These are phyloP conservation scores for Piprites chloris DNA, from an alignment of 2,113 vertebrate species.

Conservation along the genomic window DNA sequence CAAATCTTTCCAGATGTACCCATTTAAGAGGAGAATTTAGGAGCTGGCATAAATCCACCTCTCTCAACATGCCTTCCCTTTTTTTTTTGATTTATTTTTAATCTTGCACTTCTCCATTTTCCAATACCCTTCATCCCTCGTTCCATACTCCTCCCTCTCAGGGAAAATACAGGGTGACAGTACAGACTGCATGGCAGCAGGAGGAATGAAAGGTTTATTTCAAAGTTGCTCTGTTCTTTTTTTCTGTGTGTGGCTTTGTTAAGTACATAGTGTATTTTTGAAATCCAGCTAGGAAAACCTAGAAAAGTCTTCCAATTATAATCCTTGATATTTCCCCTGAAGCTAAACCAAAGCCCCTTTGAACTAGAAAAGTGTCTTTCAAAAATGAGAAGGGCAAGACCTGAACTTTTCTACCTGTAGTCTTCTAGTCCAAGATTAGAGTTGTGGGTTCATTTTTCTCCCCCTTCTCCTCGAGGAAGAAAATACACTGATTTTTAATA, in stretches of 20 bases:
- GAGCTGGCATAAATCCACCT: not conserved
- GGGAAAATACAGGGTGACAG: not conserved
- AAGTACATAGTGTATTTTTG: conserved; percentile 37
- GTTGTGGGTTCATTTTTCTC: not conserved
- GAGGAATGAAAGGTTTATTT: conserved; percentile 49
- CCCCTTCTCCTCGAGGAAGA: not conserved
- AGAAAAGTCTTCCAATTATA: conserved; percentile 72
- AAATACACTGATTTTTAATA: conserved; percentile 36
- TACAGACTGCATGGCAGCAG: not conserved
- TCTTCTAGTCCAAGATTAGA: conserved; percentile 52
- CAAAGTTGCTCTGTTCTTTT: conserved; percentile 52
- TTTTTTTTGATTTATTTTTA: conserved; percentile 48
- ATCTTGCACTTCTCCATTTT: conserved; percentile 1
- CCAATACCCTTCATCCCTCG: not conserved
- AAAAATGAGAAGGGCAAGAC: conserved; percentile 58
- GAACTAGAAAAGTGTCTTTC: conserved; percentile 68
- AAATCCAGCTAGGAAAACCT: conserved; percentile 62
- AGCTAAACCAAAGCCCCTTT: conserved; percentile 68
- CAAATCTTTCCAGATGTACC: not conserved
- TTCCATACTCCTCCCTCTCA: not conserved
- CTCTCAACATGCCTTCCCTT: not conserved
- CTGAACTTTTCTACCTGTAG: conserved; percentile 63
- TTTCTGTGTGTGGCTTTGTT: conserved; percentile 43
- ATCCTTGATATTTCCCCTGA: conserved; percentile 66
- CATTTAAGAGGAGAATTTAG: not conserved